Base-by-base conservation (phyloP, 2,797 vertebrate species). In the Cyclopterus lumpus region DNA sequence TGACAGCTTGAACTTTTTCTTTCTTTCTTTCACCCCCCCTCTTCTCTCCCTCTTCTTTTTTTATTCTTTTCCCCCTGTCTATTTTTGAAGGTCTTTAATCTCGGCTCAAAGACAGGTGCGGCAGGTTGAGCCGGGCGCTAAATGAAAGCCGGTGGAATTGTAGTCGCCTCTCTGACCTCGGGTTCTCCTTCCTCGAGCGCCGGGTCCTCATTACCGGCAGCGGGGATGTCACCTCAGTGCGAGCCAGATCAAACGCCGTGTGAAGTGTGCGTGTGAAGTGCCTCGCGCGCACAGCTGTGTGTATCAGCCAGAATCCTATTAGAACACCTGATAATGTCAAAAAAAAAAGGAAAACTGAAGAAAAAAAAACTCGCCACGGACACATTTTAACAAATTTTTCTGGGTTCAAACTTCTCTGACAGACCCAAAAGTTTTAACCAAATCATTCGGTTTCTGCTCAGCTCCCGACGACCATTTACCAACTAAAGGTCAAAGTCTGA, bases 51-150 rank as follows among this genome's bases (percentile, higher is more conserved):
- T 74, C 49, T 55, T 66, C 46, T 73, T 67, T 79, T 66, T 42
- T 75, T 67, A 77, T 80, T 55, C 71, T 34, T 76, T 8, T 44
- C 36, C 15, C 38, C 58, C 65, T 58, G 67, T 89, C 68, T 84
- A 30, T 75, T 81, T 89, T 83, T 83, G 77, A 90, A 86, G 84
- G 88, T 87, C 89, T 93, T 93, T 93, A 89, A 92, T 93, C 91
- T 89, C 20, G 2, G 57, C 84, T 86, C 85, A 90, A 91, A 94
- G 91, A 86, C 89, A 90, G 89, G 88, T 89, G 80, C 76, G 83
- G 80, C 22, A 26, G 80, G 84, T 87, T 75, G 87, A 87, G 88
- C 83, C 1, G 73, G 59, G 81, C 81, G 5, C 83, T 82, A 85
- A 91, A 92, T 93, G 86, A 93, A 93, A 93, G 88, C 88, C 78